phyloP scores from a whole-genome alignment of 2,113 vertebrate genomes.

The Hydrochoerus hydrochaeris region DNA sequence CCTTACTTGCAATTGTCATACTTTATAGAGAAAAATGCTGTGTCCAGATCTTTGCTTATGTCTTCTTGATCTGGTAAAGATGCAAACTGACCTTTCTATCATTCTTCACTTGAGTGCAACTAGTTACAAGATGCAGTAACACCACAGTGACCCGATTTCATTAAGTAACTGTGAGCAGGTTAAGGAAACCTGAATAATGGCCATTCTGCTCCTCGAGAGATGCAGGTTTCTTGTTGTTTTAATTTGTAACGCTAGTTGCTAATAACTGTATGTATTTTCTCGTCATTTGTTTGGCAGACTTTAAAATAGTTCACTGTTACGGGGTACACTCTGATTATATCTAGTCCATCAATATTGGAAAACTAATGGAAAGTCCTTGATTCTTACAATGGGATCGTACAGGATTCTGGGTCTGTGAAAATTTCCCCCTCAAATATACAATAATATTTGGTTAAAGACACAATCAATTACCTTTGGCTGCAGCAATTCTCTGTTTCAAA shows the following conservation, averaged over 20 bases:
- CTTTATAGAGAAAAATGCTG: not conserved
- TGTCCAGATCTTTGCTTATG: not conserved
- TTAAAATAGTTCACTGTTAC: not conserved
- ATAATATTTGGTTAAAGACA: not conserved
- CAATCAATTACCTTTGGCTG: not conserved
- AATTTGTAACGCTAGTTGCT: not conserved
- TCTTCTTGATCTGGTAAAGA: not conserved
- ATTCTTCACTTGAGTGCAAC: conserved; percentile 41
- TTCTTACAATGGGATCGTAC: not conserved
- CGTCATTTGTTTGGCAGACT: conserved; percentile 13
- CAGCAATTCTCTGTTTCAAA: not conserved
- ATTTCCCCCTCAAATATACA: accelerated
- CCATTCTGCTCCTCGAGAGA: not conserved
- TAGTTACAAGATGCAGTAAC: conserved; percentile 53
- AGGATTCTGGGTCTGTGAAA: not conserved
- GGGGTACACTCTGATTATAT: not conserved
- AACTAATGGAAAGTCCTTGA: conserved; percentile 21
- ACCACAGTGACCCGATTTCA: conserved; percentile 57
- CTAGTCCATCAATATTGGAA: not conserved
- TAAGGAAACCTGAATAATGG: conserved; percentile 63
- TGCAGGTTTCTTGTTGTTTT: not conserved
- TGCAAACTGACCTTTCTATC: conserved; percentile 46
- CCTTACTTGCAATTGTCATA: not conserved
- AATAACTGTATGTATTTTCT: not conserved
- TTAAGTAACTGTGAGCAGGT: conserved; percentile 63